Evolutionary conservation across 2,113 vertebrate genomes (phyloP), one percentile per base, ranked within the genome.

Genomic region (Scortum barcoo): DNA sequence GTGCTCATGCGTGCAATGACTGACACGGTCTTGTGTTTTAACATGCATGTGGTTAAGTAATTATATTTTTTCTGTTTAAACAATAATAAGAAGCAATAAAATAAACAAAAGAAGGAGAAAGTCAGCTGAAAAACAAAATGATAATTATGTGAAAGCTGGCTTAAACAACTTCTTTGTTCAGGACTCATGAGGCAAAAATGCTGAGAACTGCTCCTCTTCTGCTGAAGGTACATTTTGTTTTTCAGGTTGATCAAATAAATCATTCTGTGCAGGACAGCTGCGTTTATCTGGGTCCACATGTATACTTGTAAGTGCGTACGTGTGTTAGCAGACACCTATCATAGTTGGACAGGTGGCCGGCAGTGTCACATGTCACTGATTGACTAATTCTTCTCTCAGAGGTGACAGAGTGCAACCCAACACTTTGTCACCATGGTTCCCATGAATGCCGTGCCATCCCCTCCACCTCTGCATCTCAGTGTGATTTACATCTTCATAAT

Each of bases 331-430:
- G 83, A 90, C 86, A 89, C 86, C 79, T 85, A 68, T 68, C 46
- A n/a, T 20, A 68, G 76, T 69, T 46, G 28, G 87, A 91, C 92
- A 93, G 92, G 91, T 94, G 91, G 90, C 83, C 10, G 46, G 68
- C 78, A 82, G 92, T 93, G 85, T 94, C 87, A 83, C 77, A 87
- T 92, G 86, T 90, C 91, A 91, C 81, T 79, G 85, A 93, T 87
- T 91, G 89, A 92, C 90, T 88, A 85, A 50, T 79, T 85, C 84
- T 80, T 50, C 61, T 56, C 84, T 83, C 42, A 87, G 72, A 93
- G 89, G 89, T 92, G 88, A 89, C 63, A 82, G 80, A 84, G 90
- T 90, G 86, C 86, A 89, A 86, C 86, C 81, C 57, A 85, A 84
- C 83, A 87, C 88, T 86, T 81, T 69, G 76, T 92, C 84, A 65